Conservation (phyloP, 2,888 invertebrate genomes). For the Auanema sp. region DNA sequence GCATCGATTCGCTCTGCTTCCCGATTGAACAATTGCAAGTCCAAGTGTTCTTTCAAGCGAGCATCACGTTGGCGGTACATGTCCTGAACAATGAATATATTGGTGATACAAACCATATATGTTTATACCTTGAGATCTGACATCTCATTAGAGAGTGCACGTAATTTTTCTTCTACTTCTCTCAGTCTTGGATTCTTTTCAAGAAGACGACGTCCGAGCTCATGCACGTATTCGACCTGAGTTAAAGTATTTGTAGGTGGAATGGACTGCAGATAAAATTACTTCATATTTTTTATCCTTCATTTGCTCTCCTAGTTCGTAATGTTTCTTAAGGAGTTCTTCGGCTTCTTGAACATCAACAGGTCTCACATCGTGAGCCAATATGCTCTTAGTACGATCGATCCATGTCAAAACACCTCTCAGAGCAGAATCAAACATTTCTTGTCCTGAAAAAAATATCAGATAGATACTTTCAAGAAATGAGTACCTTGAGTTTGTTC, state of each 20-base stretch:
- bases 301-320: slow-evolving; percentile 79
- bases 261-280: not conserved
- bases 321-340: slow-evolving; percentile 82
- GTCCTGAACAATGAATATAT: slow-evolving; percentile 70
- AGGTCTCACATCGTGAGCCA: slow-evolving; percentile 39
- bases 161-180: slow-evolving; percentile 44
- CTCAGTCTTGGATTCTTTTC: slow-evolving; percentile 68
- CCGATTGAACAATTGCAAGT: slow-evolving; percentile 84
- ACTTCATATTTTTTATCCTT: slow-evolving; percentile 54
- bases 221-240: slow-evolving; percentile 78
- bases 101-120: slow-evolving; percentile 50
- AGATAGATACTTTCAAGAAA: no score
- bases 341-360: slow-evolving; percentile 83
- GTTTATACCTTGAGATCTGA: slow-evolving; percentile 9
- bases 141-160: slow-evolving; percentile 34
- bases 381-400: slow-evolving; percentile 44
- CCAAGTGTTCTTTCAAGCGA: slow-evolving; percentile 82
- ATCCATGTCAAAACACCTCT: slow-evolving; percentile 44
- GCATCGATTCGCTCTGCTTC: slow-evolving; percentile 97
- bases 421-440: slow-evolving; percentile 76
- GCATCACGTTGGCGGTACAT: slow-evolving; percentile 74
- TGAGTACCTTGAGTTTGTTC: slow-evolving; percentile 84
- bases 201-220: slow-evolving; percentile 72
- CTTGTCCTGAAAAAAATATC: slow-evolving; percentile 69
- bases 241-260: slow-evolving; percentile 3